Evolutionary conservation across 2,113 vertebrate species (phyloP).

Genomic region (Ophthalmolycus amberensis): DNA sequence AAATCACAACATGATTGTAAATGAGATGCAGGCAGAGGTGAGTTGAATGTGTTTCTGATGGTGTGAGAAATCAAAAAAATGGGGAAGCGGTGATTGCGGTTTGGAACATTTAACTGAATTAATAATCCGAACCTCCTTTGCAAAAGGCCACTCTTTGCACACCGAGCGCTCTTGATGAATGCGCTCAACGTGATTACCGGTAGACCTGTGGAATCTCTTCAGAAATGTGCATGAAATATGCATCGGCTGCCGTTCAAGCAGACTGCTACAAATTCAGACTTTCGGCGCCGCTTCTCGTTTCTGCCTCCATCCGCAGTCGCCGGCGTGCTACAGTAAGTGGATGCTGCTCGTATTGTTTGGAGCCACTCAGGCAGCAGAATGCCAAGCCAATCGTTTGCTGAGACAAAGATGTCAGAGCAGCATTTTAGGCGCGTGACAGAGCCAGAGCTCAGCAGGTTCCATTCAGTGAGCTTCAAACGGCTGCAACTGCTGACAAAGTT

Average conservation of each 20-base stretch:
- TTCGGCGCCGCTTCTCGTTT: neutral
- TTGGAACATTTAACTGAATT: conserved; percentile 31
- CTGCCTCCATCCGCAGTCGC: conserved; percentile 12
- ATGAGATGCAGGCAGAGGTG: conserved; percentile 41
- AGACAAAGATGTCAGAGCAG: conserved; percentile 61
- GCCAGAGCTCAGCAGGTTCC: conserved; percentile 51
- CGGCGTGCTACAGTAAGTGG: conserved; percentile 35
- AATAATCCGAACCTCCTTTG: neutral
- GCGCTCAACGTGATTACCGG: conserved; percentile 20
- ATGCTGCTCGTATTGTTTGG: conserved; percentile 34
- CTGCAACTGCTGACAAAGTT: conserved; percentile 71
- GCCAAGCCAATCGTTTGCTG: conserved; percentile 44
- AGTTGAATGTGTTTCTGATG: conserved; percentile 39
- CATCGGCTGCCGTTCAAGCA: neutral
- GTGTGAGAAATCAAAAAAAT: conserved; percentile 27
- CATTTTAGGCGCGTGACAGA: conserved; percentile 46
- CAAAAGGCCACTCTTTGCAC: neutral
- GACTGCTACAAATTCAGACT: conserved; percentile 32
- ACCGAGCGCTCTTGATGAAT: conserved; percentile 22
- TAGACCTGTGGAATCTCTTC: conserved; percentile 4
- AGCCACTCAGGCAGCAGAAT: conserved; percentile 56
- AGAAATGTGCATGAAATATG: conserved; percentile 41
- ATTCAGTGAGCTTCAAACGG: conserved; percentile 64
- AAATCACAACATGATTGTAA: conserved; percentile 50
- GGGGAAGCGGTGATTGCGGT: conserved; percentile 36